These are phyloP conservation scores for Actinemys pallida DNA, from an alignment of 2,113 vertebrate genomes.

Conservation along the genomic window DNA sequence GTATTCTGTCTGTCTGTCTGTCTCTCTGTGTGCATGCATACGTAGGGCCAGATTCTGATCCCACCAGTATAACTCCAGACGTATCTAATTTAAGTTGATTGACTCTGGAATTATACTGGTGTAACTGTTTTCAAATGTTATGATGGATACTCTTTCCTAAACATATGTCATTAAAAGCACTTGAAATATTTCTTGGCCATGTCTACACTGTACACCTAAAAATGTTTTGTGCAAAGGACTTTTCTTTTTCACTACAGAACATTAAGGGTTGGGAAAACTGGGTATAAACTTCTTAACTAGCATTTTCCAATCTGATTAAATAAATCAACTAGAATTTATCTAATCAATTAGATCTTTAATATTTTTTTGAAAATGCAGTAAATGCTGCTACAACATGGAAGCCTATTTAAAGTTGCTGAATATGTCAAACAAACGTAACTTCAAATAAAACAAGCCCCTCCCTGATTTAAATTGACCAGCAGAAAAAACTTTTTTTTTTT, in stretches of 20 bases:
- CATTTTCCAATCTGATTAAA: neutral
- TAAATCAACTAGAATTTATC: neutral
- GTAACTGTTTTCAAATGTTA: neutral
- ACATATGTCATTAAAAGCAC: neutral
- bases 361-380: neutral
- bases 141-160: neutral
- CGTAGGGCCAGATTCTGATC: neutral
- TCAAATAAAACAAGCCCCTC: neutral
- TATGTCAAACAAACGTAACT: neutral
- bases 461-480: neutral
- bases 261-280: neutral
- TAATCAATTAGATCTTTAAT: neutral
- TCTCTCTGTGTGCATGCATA: accelerated
- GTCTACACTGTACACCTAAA: neutral
- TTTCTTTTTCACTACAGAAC: neutral
- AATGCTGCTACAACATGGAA: neutral
- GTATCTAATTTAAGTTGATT: neutral
- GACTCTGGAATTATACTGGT: neutral
- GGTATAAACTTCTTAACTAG: neutral
- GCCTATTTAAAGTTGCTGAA: neutral
- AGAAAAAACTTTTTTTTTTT: neutral
- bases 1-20: neutral
- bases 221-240: neutral
- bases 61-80: neutral
- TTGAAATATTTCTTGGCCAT: neutral